These are phyloP conservation scores for Drosophila sp. DNA, from an alignment of 1,140 invertebrate species.

Conservation along the genomic window DNA sequence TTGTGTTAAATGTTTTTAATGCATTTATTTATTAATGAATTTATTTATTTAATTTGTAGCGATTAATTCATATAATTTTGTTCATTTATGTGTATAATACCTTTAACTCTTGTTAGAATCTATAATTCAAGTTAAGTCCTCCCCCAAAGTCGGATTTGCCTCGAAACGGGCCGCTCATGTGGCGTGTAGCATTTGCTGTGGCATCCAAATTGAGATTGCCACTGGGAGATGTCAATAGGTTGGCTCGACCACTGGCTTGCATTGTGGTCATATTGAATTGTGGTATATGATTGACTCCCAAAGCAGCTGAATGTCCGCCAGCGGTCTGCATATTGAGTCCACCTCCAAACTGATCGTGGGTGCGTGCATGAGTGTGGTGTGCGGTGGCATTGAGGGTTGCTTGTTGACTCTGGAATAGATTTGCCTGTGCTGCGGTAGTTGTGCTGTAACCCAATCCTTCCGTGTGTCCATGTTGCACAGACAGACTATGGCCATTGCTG, in stretches of 20 bases:
- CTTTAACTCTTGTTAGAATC: constrained; percentile 40
- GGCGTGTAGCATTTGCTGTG: constrained; percentile 54
- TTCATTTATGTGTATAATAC: background rate
- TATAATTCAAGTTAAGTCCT: constrained; percentile 51
- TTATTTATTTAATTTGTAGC: background rate
- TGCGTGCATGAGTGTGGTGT: constrained; percentile 52
- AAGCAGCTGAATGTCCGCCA: constrained; percentile 49
- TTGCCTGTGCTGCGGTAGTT: constrained; percentile 43
- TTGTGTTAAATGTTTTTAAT: too few species aligned
- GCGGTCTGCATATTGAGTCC: constrained; percentile 49
- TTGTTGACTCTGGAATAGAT: constrained; percentile 46
- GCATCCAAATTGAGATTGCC: constrained; percentile 60
- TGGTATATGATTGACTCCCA: constrained; percentile 59
- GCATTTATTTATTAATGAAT: too few species aligned
- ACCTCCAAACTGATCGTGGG: constrained; percentile 55
- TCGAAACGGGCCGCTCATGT: constrained; percentile 58
- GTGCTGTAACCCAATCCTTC: constrained; percentile 48
- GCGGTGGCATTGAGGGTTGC: constrained; percentile 44
- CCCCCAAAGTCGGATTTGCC: constrained; percentile 61
- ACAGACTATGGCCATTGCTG: constrained; percentile 61
- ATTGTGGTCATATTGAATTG: constrained; percentile 60
- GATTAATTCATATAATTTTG: background rate
- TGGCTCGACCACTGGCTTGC: constrained; percentile 53
- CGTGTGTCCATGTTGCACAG: constrained; percentile 60
- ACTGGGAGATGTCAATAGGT: constrained; percentile 63